Evolutionary conservation across 2,888 invertebrate genomes (phyloP), one percentile per base, ranked within the genome.

Genomic region (Sminthurinus aureus): DNA sequence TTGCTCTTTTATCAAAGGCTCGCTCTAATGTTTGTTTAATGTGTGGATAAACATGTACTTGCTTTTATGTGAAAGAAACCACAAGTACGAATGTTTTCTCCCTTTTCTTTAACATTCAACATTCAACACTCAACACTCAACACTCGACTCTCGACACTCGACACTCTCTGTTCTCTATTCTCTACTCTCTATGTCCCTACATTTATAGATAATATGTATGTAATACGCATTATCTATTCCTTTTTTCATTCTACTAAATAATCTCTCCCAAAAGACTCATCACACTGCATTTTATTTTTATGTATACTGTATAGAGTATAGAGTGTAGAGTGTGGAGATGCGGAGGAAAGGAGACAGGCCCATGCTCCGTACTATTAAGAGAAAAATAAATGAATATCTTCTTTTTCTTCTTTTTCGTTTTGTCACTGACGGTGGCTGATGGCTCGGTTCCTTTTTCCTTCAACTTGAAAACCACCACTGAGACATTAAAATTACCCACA

Each of bases 241-340:
- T 26, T 38, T 78, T 79, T 58, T 64, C 26, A 75, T 52, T 52
- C 12, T 67, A 79, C 67, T 79, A 79, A 79, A 79, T 79, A 79
- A 79, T 79, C 79, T 79, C 66, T 64, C 79, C 79, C 79, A 18
- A 67, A 66, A 79, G 79, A 38, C 58, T 67, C 67, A 79, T 67
- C 67, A 38, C 24, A 71, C 22, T 24, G 24, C 71, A 71, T 71
- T 71, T 71, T 71, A 71, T 71, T 79, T 67, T 79, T 24, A 38
- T 38, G 11, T 18, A 24, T 26, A 66, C 4, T 38, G 38, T 26
- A 75, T 20, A 24, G 4, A 22, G 71, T 71, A 71, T 18, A 58
- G 4, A 15, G 58, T 58, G 9, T 58, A 58, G 1, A 38, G 38
- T 38, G 38, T 38, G 38, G 3, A 38, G 38, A 38, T 38, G 38